Base-by-base conservation (phyloP, 2,113 vertebrate genomes). In the Rhea americana region DNA sequence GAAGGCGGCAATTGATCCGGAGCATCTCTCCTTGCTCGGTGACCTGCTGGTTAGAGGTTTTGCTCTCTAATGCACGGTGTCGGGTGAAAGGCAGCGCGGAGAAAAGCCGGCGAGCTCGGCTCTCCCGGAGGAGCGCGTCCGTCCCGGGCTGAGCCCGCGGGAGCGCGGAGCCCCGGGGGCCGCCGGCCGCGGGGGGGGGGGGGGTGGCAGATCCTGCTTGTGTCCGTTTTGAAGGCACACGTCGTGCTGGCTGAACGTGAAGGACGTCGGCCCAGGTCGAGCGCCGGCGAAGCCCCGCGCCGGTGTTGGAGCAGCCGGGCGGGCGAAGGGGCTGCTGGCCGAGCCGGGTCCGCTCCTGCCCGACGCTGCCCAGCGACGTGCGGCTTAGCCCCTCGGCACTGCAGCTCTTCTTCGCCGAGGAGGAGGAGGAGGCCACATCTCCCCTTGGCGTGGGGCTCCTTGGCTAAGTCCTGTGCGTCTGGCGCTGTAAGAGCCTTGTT, bases 161-260 rank as follows among this genome's bases (percentile, higher is more conserved):
- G 25, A 18, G 6, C 4, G 24, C 79, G 5, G 30, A 41, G 62
- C 63, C 39, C 5, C 20, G 65, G 65, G 3, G 28, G 16, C 32
- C 41, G 21, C 30, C 2, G 28, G 18, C 18, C 5, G 65, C 28
- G 21, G 35, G 35, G 35, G 35, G 35, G 35, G 35, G 12, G 12
- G 26, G 32, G 20, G 9, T 14, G 32, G 19, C 30, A 30, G 43
- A n/a, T 18, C 41, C 70, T 26, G 43, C 39, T 56, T 58, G 3
- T 37, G 21, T 7, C 81, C n/a, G 19, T 68, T 66, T 28, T 7
- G 11, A 35, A 58, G 85, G 13, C 72, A 8, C n/a, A 0, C 1
- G 2, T 6, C 18, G 0, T 5, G 68, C 2, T 1, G 9, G 37
- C 6, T 6, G 20, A 24, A 35, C 1, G 1, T 2, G 63, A 22